Base-by-base conservation (phyloP, 2,113 vertebrate species). In the Lophochroa leadbeateri region DNA sequence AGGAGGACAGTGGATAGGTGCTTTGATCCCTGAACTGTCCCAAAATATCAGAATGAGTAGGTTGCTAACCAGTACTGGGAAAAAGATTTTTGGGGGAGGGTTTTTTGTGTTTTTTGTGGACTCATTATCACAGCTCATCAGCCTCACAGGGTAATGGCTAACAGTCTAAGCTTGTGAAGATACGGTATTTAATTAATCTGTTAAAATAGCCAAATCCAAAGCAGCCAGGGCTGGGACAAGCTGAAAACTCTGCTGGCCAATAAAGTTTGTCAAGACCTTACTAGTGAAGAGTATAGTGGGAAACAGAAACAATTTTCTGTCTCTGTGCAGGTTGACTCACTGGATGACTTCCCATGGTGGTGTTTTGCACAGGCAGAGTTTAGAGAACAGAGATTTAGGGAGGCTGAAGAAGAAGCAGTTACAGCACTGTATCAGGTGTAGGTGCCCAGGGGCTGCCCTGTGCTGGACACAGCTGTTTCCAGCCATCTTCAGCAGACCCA, bases 401-500 rank as follows among this genome's bases (percentile, higher is more conserved):
- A 82, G 35, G 15, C 44, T 63, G n/a, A 39, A 61, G 41, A 78
- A 13, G 24, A 67, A 16, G 53, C 33, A 47, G 23, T 17, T 29
- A 31, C 6, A 33, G 44, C 33, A 21, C 25, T 35, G 47, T 5
- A 71, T 8, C 2, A 44, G 35, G 5, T 33, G 19, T 6, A n/a
- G 21, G 9, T 17, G 52, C 35, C 49, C 53, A 21, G 21, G 11
- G 24, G 7, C 14, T 55, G 25, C 39, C 5, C 21, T 1, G 1
- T 11, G 18, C 9, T 6, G 7, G 37, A 53, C 25, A 52, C 28
- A 23, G 65, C 3, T 11, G 2, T 1, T 14, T 74, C 16, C 33
- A 71, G 43, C 17, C 2, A 2, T 3, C 24, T 24, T n/a, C 41
- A 31, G 3, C 7, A 1, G 1, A 72, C 41, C 18, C 20, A 39